Evolutionary conservation across 1,140 invertebrate species (phyloP).

Genomic region (Drosophila repletoides): DNA sequence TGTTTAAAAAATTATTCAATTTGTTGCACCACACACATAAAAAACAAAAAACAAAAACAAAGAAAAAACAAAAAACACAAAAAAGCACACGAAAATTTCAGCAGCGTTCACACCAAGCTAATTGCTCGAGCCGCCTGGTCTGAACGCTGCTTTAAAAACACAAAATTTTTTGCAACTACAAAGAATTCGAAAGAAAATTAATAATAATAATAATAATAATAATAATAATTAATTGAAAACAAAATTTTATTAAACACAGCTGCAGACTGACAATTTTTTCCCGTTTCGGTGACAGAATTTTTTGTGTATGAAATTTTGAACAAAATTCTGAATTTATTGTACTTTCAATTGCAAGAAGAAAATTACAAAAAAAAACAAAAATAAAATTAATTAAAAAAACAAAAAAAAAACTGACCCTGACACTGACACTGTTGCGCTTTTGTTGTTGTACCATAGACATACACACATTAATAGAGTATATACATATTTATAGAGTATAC

Average conservation of each 20-base stretch:
- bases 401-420: conserved; percentile 50
- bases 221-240: conserved; percentile 31
- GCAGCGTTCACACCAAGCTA: background rate
- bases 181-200: conserved; percentile 24
- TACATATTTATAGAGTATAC: conserved; percentile 44
- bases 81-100: conserved; percentile 18
- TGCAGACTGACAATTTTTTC: conserved; percentile 52
- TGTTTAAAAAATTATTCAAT: conserved; percentile 63
- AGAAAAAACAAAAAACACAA: background rate
- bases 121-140: too few relatives aligned
- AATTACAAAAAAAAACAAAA: conserved; percentile 11
- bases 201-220: conserved; percentile 20
- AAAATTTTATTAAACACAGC: conserved; percentile 27
- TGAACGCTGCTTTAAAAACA: conserved; percentile 13
- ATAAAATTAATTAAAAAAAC: conserved; percentile 4
- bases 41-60: conserved; percentile 15
- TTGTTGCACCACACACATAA: conserved; percentile 54
- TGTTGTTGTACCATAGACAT: conserved; percentile 76
- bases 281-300: conserved; percentile 54
- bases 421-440: conserved; percentile 75
- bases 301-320: conserved; percentile 44
- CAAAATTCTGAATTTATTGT: conserved; percentile 45
- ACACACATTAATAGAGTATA: conserved; percentile 47
- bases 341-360: conserved; percentile 34
- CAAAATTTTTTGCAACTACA: conserved; percentile 66